Evolutionary conservation across 2,797 vertebrate genomes (phyloP), one percentile per base, ranked within the genome.

Genomic region (Luscinia luscinia): DNA sequence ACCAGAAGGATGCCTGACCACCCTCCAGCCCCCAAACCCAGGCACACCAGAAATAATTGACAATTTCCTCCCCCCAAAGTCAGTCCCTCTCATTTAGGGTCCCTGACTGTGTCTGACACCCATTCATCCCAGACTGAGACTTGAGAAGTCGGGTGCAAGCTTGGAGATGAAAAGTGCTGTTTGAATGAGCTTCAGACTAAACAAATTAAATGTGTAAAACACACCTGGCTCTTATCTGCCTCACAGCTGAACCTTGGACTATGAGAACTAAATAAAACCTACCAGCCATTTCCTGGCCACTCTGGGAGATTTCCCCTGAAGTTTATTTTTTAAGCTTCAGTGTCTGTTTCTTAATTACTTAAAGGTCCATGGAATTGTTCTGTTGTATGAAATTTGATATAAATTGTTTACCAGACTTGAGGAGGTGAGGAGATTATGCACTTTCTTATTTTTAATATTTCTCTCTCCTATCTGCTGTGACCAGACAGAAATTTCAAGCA

Each of bases 191-290:
- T 80, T 94, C 95, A 99, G 99, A 99, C 98, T 99, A 99, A 99
- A 99, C 98, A 99, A 97, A 97, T 98, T 90, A 97, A 97, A 98
- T 77, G 93, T 97, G 97, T 94, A 97, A 98, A 98, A 97, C 98
- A 98, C 98, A 99, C 98, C 98, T 98, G 98, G 98, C 97, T 96
- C 97, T 98, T 98, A 98, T 98, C 98, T 98, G 96, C 97, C 96
- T 95, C 97, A 97, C 97, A 98, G 98, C 96, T 97, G 93, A 98
- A 96, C 59, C 93, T 91, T 94, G 70, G 79, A 6, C 94, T 95
- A 93, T 85, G 97, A 97, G 95, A 98, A 97, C 87, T 94, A 84
- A 97, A 96, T 96, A 98, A 97, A 98, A 98, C 93, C 95, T 87
- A 84, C 3, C 11, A 93, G 89, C 95, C 70, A 84, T 96, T 98